A percentile compares a stretch with the other conserved stretches of the same genome.
phyloP scores from a whole-genome alignment of 2,113 vertebrate genomes.

The Pongo pygmaeus region DNA sequence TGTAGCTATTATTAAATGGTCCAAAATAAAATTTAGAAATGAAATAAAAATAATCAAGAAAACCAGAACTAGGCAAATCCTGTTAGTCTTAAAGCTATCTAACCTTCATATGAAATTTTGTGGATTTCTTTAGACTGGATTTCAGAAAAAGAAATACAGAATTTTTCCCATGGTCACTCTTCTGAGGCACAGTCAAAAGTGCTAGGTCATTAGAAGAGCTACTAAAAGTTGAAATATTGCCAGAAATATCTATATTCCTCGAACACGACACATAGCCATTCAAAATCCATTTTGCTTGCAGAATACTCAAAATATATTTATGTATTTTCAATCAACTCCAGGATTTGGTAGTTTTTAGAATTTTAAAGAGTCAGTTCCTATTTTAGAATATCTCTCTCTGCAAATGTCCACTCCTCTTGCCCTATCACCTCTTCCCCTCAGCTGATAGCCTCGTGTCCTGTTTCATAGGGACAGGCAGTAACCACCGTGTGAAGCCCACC shows the following conservation, averaged over 20 bases:
- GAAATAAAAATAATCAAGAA: neutral
- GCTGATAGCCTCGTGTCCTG: neutral
- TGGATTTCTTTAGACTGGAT: neutral
- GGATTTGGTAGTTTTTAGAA: neutral
- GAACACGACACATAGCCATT: neutral
- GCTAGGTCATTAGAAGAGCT: neutral
- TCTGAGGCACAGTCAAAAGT: neutral
- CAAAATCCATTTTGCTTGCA: neutral
- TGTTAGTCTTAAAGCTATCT: neutral
- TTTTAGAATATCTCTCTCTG: neutral
- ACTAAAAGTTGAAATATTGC: neutral
- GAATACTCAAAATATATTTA: neutral
- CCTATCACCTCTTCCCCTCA: no score
- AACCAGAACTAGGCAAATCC: neutral
- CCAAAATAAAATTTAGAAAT: neutral
- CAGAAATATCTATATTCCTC: neutral
- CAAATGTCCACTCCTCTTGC: neutral
- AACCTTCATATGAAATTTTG: neutral
- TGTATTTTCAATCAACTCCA: neutral
- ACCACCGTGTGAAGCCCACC: no score
- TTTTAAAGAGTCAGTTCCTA: neutral
- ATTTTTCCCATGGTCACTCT: neutral
- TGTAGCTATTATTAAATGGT: neutral
- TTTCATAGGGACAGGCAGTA: neutral
- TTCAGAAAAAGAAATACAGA: neutral